Conservation (phyloP, 2,113 vertebrate species). For the Crypturellus undulatus region DNA sequence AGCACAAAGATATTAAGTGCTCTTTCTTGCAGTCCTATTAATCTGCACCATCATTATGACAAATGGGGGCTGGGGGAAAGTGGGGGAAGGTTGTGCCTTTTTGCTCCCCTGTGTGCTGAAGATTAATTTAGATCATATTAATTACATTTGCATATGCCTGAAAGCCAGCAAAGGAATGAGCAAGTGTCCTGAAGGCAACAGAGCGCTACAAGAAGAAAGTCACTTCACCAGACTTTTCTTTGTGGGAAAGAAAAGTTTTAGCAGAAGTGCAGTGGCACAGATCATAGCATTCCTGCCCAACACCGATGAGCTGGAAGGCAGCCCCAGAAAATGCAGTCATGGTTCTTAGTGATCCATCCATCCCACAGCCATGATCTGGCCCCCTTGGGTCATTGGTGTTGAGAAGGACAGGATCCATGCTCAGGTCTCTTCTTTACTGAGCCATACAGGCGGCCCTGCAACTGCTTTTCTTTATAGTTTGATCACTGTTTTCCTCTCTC, state of each 20-base stretch:
- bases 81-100: background rate
- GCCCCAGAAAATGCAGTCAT: rapidly evolving
- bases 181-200: background rate
- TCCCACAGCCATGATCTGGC: background rate
- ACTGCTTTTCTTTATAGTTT: background rate
- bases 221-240: background rate
- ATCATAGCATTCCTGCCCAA: background rate
- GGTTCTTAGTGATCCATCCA: background rate
- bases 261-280: background rate
- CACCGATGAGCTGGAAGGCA: background rate
- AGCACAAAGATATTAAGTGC: background rate
- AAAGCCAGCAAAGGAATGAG: background rate
- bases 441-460: rapidly evolving
- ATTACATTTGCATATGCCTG: constrained; percentile 58
- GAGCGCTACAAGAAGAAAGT: background rate
- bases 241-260: background rate
- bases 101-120: background rate
- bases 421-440: background rate
- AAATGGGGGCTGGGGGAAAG: background rate
- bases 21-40: background rate
- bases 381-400: background rate
- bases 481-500: background rate
- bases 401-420: background rate
- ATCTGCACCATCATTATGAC: background rate
- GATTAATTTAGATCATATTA: constrained; percentile 62